Percentiles rank a stretch among this genome's conserved stretches.
Conservation (phyloP, 2,113 vertebrate genomes). For the Burhinus bistriatus region DNA sequence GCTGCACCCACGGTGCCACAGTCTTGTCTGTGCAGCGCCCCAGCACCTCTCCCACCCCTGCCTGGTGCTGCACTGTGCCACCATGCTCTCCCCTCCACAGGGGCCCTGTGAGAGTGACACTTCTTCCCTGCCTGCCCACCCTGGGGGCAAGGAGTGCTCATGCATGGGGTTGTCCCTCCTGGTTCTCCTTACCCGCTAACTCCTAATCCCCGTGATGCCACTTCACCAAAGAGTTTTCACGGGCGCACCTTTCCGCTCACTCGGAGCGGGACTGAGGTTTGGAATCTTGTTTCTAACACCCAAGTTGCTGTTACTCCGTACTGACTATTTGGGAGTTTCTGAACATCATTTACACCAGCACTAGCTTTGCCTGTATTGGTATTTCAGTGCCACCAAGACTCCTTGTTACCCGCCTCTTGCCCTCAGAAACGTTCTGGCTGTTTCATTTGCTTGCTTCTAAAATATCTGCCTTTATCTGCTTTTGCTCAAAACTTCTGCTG, state of each 20-base stretch:
- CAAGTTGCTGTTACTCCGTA: background rate
- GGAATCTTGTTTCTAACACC: background rate
- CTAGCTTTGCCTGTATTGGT: background rate
- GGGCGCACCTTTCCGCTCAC: background rate
- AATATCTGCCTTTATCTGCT: conserved; percentile 41
- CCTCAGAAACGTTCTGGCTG: conserved; percentile 20
- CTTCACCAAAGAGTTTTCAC: background rate
- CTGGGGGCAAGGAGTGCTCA: rapidly evolving
- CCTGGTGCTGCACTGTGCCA: rapidly evolving
- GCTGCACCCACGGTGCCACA: rapidly evolving
- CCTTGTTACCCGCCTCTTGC: background rate
- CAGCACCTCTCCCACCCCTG: background rate
- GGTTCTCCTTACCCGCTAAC: background rate
- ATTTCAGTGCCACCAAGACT: conserved; percentile 2
- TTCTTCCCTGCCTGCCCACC: background rate
- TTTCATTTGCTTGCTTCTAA: conserved; percentile 62
- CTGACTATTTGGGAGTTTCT: background rate
- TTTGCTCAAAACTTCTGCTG: conserved; percentile 50
- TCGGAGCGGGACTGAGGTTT: background rate
- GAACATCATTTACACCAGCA: background rate
- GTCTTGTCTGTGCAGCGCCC: background rate
- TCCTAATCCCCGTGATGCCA: background rate
- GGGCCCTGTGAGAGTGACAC: rapidly evolving
- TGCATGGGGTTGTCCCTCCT: background rate
- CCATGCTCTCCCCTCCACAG: background rate